Percentiles rank a stretch among this genome's conserved stretches.
Evolutionary conservation across 2,113 vertebrate species (phyloP).

Genomic region (Thalassoma bifasciatum): DNA sequence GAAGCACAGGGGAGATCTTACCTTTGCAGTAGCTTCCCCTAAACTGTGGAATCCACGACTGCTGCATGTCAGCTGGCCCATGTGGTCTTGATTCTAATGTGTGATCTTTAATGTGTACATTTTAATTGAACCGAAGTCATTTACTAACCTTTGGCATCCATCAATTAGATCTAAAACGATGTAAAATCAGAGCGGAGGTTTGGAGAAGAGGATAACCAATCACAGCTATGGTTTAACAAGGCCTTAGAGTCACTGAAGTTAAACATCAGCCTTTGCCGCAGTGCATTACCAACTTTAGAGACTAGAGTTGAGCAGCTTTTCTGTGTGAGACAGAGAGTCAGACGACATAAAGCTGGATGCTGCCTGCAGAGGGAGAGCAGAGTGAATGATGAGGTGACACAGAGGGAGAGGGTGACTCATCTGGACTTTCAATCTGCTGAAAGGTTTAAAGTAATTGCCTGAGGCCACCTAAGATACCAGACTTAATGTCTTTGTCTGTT

Average conservation of each 20-base stretch:
- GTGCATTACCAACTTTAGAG: constrained; percentile 11
- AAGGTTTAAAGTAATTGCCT: constrained; percentile 64
- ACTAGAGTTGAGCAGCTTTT: not conserved
- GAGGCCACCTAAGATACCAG: constrained; percentile 38
- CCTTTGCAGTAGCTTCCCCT: no score
- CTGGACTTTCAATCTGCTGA: constrained; percentile 68
- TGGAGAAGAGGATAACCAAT: not conserved
- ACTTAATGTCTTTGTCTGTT: constrained; percentile 24
- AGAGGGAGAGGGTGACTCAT: constrained; percentile 47
- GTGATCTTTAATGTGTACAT: no score
- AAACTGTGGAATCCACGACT: no score
- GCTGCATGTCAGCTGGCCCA: no score
- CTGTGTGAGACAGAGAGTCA: constrained; percentile 24
- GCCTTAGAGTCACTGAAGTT: not conserved
- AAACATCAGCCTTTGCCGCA: not conserved
- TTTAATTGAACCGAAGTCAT: no score
- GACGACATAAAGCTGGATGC: constrained; percentile 35
- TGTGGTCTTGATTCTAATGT: no score
- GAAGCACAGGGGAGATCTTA: no score
- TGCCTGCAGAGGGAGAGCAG: constrained; percentile 20
- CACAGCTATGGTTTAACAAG: not conserved
- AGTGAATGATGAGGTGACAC: constrained; percentile 75
- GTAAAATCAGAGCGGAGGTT: not conserved
- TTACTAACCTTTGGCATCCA: no score
- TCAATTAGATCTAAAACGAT: not conserved